A percentile compares a stretch with the other conserved stretches of the same genome.
phyloP scores from a whole-genome alignment of 2,113 vertebrate species.

The Puma concolor region DNA sequence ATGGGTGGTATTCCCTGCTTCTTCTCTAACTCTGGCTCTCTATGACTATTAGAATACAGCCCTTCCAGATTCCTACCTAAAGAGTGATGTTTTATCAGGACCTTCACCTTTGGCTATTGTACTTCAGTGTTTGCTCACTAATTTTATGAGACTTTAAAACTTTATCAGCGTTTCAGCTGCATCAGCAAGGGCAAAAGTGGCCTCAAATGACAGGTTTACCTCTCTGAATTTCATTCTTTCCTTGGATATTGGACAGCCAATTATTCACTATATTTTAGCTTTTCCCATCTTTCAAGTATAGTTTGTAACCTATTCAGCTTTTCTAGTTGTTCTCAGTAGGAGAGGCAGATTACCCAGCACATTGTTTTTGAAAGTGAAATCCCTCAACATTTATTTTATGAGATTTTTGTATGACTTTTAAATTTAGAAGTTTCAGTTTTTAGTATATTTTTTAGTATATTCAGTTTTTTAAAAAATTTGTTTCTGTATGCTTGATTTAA shows the following conservation, averaged over 20 bases:
- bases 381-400: neutral
- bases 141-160: neutral
- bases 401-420: neutral
- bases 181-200: neutral
- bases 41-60: neutral
- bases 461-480: neutral
- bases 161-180: neutral
- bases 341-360: neutral
- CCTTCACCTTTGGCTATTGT: neutral
- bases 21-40: neutral
- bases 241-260: neutral
- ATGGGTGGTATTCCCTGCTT: neutral
- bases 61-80: neutral
- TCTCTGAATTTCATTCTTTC: neutral
- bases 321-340: neutral
- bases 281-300: neutral
- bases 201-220: neutral
- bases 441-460: too few relatives aligned
- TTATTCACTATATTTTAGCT: neutral
- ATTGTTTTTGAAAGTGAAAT: neutral
- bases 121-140: neutral
- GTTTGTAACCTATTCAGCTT: neutral
- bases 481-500: neutral
- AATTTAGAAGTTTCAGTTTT: neutral
- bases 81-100: neutral